phyloP scores from a whole-genome alignment of 1,140 invertebrate genomes.

The Neuroterus valhalla region DNA sequence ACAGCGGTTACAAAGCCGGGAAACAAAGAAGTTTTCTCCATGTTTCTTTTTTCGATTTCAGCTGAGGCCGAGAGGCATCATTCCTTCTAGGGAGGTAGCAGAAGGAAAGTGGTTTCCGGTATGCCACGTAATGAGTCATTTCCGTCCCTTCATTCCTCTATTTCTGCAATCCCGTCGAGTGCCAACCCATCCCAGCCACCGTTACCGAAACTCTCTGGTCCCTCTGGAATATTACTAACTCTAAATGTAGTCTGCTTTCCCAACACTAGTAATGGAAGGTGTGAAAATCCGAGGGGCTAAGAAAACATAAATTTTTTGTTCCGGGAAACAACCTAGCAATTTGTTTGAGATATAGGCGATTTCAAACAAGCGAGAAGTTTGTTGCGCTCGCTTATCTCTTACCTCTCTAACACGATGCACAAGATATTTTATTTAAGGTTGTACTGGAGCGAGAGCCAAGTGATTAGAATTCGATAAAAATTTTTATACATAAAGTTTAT shows the following conservation, averaged over 20 bases:
- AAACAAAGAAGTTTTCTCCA: conserved; percentile 7
- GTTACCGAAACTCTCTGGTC: conserved; percentile 48
- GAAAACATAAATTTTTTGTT: background rate
- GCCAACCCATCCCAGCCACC: conserved; percentile 37
- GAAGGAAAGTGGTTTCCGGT: conserved; percentile 67
- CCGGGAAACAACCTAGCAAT: no score
- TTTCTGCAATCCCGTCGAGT: conserved; percentile 40
- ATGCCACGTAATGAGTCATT: conserved; percentile 69
- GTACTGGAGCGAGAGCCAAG: no score
- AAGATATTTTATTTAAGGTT: no score
- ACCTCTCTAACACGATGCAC: no score
- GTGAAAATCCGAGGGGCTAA: background rate
- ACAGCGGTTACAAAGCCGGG: background rate
- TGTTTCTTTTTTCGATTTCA: conserved; percentile 8
- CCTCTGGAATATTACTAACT: conserved; percentile 54
- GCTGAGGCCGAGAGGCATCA: conserved; percentile 29
- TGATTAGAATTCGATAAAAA: no score
- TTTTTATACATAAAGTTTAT: no score
- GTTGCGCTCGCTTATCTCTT: no score
- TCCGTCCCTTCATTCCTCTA: conserved; percentile 55
- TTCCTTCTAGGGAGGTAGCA: conserved; percentile 41
- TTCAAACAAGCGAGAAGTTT: no score
- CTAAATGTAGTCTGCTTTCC: conserved; percentile 51
- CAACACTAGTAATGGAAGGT: background rate
- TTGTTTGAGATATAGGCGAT: no score